phyloP scores from a whole-genome alignment of 1,140 invertebrate genomes.

The Calycopis cecrops region DNA sequence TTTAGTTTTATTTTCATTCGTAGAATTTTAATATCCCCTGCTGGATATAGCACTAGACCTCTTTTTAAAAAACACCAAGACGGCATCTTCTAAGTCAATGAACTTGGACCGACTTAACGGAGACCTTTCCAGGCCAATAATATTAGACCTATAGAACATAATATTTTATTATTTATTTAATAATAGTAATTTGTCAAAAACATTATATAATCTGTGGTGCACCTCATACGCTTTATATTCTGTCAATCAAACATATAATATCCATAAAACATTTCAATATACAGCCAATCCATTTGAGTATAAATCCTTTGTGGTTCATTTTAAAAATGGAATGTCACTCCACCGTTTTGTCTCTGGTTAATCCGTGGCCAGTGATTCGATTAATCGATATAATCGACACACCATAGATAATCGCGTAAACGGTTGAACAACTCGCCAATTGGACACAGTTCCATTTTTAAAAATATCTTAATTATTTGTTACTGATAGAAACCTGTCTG shows the following conservation, averaged over 20 bases:
- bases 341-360: not conserved
- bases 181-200: too few relatives aligned
- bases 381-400: constrained; percentile 8
- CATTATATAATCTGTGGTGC: too few relatives aligned
- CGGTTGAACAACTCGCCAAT: constrained; percentile 14
- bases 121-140: too few relatives aligned
- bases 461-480: constrained; percentile 13
- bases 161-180: too few relatives aligned
- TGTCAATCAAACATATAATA: constrained; percentile 7
- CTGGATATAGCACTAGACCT: too few relatives aligned
- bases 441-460: constrained; percentile 6
- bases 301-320: constrained; percentile 5
- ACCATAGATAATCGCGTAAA: constrained; percentile 10
- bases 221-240: not conserved
- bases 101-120: too few relatives aligned
- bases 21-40: too few relatives aligned
- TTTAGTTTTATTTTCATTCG: too few relatives aligned
- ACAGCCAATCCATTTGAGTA: constrained; percentile 5
- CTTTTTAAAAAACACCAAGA: too few relatives aligned
- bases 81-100: too few relatives aligned
- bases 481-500: not conserved
- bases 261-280: not conserved
- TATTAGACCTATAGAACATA: too few relatives aligned
- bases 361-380: constrained; percentile 6
- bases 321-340: constrained; percentile 2